Percentiles rank a stretch among this genome's conserved stretches.
Evolutionary conservation across 2,888 invertebrate species (phyloP).

Genomic region (Thera obeliscata): DNA sequence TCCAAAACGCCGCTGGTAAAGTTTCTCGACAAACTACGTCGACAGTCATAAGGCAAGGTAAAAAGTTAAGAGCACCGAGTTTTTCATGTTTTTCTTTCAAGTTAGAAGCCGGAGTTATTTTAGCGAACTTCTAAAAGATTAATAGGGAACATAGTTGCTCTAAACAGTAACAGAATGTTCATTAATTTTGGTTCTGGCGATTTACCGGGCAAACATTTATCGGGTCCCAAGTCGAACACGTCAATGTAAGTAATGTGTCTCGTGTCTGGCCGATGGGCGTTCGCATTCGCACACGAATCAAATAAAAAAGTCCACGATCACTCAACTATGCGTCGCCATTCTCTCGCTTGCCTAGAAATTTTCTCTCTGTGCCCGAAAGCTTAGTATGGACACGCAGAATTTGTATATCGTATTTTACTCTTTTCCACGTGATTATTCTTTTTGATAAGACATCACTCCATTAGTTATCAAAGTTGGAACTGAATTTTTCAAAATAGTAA

Average conservation of each 20-base stretch:
- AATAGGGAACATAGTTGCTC: constrained; percentile 26
- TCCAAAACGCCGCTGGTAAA: constrained; percentile 33
- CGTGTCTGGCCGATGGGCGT: constrained; percentile 58
- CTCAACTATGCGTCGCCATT: constrained; percentile 84
- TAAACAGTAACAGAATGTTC: constrained; percentile 32
- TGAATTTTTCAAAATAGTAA: neutral
- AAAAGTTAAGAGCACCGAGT: constrained; percentile 33
- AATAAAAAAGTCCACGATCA: constrained; percentile 84
- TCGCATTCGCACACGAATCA: constrained; percentile 83
- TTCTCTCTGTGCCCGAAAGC: constrained; percentile 58
- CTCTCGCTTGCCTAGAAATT: constrained; percentile 79
- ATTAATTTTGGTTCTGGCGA: constrained; percentile 36
- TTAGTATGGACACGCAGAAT: constrained; percentile 58
- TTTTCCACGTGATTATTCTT: constrained; percentile 11
- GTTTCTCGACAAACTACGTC: constrained; percentile 36
- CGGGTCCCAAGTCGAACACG: constrained; percentile 45
- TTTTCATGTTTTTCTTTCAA: constrained; percentile 36
- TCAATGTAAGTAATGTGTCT: constrained; percentile 58
- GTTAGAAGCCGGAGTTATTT: constrained; percentile 24
- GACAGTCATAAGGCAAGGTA: constrained; percentile 39
- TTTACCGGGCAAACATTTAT: constrained; percentile 47
- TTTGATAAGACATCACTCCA: neutral
- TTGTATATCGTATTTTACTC: neutral
- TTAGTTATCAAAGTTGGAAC: neutral
- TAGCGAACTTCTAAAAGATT: constrained; percentile 29